Percentiles rank a stretch among this genome's conserved stretches.
These are phyloP conservation scores for Alcis repandata DNA, from an alignment of 2,888 invertebrate species.

Conservation along the genomic window DNA sequence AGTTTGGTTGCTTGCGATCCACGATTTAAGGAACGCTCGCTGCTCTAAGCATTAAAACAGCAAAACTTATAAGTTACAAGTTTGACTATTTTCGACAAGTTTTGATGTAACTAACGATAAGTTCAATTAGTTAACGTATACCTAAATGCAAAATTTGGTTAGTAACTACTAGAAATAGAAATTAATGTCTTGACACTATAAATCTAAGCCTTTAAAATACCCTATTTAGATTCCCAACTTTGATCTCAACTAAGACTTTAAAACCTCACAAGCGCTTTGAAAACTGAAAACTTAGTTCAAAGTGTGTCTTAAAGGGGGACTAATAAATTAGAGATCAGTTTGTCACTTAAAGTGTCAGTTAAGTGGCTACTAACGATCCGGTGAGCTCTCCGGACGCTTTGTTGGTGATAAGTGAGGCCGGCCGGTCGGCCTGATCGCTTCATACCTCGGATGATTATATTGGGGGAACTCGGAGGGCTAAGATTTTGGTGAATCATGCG, in stretches of 20 bases:
- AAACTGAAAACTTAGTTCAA: slow-evolving; percentile 6
- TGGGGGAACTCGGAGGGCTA: background rate
- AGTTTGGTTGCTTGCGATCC: too few relatives aligned
- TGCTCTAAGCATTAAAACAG: too few relatives aligned
- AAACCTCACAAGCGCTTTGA: slow-evolving; percentile 13
- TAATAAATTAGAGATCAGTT: slow-evolving; percentile 46
- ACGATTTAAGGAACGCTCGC: too few relatives aligned
- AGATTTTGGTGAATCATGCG: background rate
- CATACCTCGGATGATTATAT: background rate
- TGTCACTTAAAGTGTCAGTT: slow-evolving; percentile 44
- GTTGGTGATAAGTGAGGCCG: slow-evolving; percentile 29
- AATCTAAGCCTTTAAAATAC: background rate
- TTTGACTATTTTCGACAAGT: background rate
- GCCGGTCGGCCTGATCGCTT: slow-evolving; percentile 3
- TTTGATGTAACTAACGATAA: background rate
- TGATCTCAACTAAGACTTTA: slow-evolving; percentile 17
- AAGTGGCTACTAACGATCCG: slow-evolving; percentile 49
- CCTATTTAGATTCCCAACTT: slow-evolving; percentile 19
- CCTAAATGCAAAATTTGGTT: background rate
- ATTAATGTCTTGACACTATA: slow-evolving; percentile 5
- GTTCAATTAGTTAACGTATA: background rate
- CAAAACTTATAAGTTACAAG: too few relatives aligned
- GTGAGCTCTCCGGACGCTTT: slow-evolving; percentile 42
- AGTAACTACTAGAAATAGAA: background rate
- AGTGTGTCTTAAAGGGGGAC: slow-evolving; percentile 33